Evolutionary conservation across 2,113 vertebrate genomes (phyloP).

Genomic region (Notechis scutatus): DNA sequence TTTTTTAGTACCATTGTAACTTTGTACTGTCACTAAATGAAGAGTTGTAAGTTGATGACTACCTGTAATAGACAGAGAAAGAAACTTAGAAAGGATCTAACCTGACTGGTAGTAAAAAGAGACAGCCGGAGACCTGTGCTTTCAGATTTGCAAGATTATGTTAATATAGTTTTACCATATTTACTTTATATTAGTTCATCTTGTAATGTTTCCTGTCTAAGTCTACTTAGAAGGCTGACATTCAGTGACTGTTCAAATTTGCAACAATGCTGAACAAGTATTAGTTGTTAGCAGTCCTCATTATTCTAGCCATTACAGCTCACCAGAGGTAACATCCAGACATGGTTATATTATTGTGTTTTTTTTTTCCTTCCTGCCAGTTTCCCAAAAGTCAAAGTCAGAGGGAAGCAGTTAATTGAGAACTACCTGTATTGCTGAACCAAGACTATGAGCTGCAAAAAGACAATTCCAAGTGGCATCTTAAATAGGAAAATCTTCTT

Average conservation of each 20-base stretch:
- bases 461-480: neutral
- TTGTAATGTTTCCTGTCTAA: neutral
- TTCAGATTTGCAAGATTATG: neutral
- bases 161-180: neutral
- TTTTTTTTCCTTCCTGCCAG: neutral
- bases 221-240: neutral
- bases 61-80: neutral
- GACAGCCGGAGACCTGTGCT: neutral
- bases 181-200: neutral
- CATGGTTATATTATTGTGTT: neutral
- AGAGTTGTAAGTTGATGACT: neutral
- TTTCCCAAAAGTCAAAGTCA: too few species aligned
- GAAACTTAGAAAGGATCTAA: neutral
- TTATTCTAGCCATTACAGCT: neutral
- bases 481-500: neutral
- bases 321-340: neutral
- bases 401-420: neutral
- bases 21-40: neutral
- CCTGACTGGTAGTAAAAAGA: neutral
- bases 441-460: too few species aligned
- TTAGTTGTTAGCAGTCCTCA: neutral
- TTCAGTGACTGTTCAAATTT: neutral
- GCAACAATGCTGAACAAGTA: neutral
- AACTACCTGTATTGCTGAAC: neutral
- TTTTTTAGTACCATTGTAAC: neutral